phyloP scores from a whole-genome alignment of 2,888 invertebrate species.

The Morpho deidamia region DNA sequence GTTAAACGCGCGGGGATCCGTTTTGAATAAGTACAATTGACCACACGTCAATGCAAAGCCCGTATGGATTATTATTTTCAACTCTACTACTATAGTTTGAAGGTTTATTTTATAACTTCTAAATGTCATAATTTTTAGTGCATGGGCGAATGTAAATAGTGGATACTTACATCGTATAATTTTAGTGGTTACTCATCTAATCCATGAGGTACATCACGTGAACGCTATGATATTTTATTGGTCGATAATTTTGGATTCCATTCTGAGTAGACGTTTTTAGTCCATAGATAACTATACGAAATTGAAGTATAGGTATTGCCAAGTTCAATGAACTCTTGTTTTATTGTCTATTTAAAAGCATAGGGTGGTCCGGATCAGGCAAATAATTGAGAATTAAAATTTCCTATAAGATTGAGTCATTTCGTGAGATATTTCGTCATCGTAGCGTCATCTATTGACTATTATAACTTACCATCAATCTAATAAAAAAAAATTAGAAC shows the following conservation, averaged over 20 bases:
- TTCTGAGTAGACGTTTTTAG: constrained; percentile 23
- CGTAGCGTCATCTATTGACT: too few relatives aligned
- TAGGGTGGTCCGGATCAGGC: too few relatives aligned
- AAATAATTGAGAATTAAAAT: too few relatives aligned
- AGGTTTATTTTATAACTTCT: neutral
- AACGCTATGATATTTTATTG: constrained; percentile 35
- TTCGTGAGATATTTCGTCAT: too few relatives aligned
- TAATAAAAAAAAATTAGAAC: too few relatives aligned
- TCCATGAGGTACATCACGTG: constrained; percentile 43
- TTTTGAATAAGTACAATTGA: constrained; percentile 25
- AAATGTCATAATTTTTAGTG: constrained; percentile 3
- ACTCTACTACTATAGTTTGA: neutral
- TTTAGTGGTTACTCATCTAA: constrained; percentile 55
- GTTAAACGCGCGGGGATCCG: constrained; percentile 44
- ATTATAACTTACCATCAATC: too few relatives aligned
- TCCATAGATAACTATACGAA: constrained; percentile 2
- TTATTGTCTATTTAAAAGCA: too few relatives aligned
- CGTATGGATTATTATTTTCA: neutral
- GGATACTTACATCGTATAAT: constrained; percentile 54
- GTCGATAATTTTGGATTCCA: constrained; percentile 34
- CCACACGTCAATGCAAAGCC: constrained; percentile 10
- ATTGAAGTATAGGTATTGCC: too few relatives aligned
- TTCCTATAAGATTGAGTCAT: too few relatives aligned
- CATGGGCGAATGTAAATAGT: constrained; percentile 26
- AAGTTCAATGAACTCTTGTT: too few relatives aligned